Conservation (phyloP, 2,888 invertebrate species). For the Caenorhabditis becei region DNA sequence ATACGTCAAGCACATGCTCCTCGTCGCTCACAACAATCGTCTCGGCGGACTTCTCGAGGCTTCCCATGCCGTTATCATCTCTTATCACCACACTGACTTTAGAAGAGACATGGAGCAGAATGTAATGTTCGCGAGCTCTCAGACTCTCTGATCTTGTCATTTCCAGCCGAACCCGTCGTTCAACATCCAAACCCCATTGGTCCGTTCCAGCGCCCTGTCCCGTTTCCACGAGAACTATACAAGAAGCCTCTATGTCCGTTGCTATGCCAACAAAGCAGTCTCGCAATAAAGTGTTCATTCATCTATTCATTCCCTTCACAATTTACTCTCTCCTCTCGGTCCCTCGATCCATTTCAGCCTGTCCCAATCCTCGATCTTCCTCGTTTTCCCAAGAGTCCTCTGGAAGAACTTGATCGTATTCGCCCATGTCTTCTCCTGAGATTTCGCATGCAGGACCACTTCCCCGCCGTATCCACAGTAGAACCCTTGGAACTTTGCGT, state of each 20-base stretch:
- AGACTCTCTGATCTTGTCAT: background rate
- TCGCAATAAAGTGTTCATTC: too few species aligned
- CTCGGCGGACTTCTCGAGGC: constrained; percentile 13
- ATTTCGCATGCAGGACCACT: constrained; percentile 61
- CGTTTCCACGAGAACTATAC: background rate
- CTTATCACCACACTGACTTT: background rate
- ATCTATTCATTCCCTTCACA: too few species aligned
- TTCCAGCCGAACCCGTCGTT: background rate
- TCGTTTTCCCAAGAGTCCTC: constrained; percentile 40
- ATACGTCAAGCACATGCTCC: constrained; percentile 1
- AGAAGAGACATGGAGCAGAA: background rate
- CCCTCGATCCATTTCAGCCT: constrained; percentile 7
- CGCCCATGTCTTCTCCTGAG: constrained; percentile 62
- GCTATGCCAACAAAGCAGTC: background rate
- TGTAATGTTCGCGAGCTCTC: constrained; percentile 4
- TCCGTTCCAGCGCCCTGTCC: background rate
- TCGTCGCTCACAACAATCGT: constrained; percentile 8
- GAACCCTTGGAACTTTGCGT: constrained; percentile 63
- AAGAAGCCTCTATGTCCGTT: background rate
- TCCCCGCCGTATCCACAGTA: constrained; percentile 69
- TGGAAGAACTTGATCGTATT: constrained; percentile 65
- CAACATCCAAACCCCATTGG: background rate
- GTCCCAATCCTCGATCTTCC: constrained; percentile 45
- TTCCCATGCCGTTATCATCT: constrained; percentile 2
- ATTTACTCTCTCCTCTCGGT: constrained; percentile 35